Conservation (phyloP, 2,797 vertebrate genomes). For the Megaceryle alcyon region DNA sequence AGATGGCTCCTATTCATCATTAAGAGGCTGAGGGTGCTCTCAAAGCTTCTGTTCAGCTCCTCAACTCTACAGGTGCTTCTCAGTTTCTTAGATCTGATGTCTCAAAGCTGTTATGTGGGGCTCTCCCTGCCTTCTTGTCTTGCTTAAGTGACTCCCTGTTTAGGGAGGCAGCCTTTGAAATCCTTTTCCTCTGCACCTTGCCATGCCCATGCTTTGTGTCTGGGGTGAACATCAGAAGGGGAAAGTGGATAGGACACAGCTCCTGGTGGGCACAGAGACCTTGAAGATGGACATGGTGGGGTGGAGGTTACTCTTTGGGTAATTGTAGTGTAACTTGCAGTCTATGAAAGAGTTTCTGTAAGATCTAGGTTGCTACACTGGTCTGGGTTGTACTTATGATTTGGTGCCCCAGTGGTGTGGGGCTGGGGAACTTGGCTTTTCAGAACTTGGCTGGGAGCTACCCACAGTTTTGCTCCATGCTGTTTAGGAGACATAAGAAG, state of each 20-base stretch:
- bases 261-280: background rate
- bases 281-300: accelerated
- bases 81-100: background rate
- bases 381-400: background rate
- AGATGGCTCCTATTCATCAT: background rate
- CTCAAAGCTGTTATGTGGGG: background rate
- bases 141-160: background rate
- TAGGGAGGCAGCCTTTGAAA: background rate
- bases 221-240: background rate
- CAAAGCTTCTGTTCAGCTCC: background rate
- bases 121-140: background rate
- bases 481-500: background rate
- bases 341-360: background rate
- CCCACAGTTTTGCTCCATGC: background rate
- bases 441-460: background rate
- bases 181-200: accelerated
- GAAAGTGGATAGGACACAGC: background rate
- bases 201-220: accelerated
- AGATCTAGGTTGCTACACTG: accelerated
- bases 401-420: background rate
- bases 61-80: background rate
- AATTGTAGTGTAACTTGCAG: background rate
- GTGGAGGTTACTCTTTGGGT: background rate
- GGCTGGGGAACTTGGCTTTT: background rate
- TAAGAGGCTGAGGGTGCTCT: background rate